Percentiles rank a stretch among this genome's conserved stretches.
These are phyloP conservation scores for Ischnus inquisitorius DNA, from an alignment of 2,888 invertebrate species.

Conservation along the genomic window DNA sequence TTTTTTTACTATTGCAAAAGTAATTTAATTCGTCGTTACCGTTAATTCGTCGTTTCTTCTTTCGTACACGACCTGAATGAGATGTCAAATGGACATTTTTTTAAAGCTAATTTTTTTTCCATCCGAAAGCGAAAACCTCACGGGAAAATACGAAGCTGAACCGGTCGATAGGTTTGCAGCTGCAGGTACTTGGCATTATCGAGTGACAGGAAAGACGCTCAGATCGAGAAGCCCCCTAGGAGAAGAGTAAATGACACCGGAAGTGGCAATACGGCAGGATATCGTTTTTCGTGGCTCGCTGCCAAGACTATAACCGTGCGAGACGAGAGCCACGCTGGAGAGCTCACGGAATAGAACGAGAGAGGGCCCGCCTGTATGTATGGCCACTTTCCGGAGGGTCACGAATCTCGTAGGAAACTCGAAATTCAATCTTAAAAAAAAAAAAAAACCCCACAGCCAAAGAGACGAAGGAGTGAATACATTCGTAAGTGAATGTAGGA, in stretches of 20 bases:
- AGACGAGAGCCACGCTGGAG: conserved; percentile 27
- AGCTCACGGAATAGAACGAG: background rate
- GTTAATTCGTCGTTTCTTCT: background rate
- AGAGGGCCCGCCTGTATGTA: background rate
- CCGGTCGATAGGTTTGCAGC: background rate
- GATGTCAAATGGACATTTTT: background rate
- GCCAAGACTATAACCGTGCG: conserved; percentile 44
- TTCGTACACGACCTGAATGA: background rate
- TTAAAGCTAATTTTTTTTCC: too few species aligned
- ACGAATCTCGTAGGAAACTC: conserved; percentile 2
- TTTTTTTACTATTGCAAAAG: background rate
- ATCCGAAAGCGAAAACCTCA: background rate
- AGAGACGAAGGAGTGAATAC: conserved; percentile 2
- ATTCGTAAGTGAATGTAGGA: background rate
- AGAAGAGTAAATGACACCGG: conserved; percentile 43
- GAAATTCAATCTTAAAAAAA: conserved; percentile 37
- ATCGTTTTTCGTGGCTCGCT: conserved; percentile 55
- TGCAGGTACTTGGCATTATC: conserved; percentile 3
- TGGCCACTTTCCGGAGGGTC: conserved; percentile 32
- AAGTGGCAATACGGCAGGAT: conserved; percentile 51
- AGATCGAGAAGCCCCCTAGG: conserved; percentile 22
- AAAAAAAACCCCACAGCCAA: background rate
- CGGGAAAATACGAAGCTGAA: background rate
- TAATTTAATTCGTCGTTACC: too few species aligned
- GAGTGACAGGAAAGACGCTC: conserved; percentile 24